Evolutionary conservation across 37 sponge, comb jelly and placozoan species (phyloP), one percentile per base, ranked within the genome.

Genomic region (Petrosia ficiformis): DNA sequence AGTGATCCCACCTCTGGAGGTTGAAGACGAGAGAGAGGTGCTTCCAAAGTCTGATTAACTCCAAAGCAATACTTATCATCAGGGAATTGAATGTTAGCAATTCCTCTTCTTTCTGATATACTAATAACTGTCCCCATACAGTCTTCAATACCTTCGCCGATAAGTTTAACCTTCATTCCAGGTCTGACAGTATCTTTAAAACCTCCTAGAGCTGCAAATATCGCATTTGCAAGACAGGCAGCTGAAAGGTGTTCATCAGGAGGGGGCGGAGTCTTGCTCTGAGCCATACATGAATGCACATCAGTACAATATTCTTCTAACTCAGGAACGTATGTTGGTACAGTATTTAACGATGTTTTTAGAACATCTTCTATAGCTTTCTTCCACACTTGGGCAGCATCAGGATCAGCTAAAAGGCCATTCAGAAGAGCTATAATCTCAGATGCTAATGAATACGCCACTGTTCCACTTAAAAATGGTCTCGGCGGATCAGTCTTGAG

Each of bases 391-490:
- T 85, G 82, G 14, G 86, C 92, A 25, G 92, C 83, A 58, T 79
- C 61, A 2, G 82, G 65, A 36, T 76, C 83, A 16, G 84, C 91
- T 64, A 91, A 70, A 21, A 97, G 87, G 39, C 83, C 87, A 60
- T 85, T 83, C 25, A 97, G 77, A 21, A 97, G 68, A 0, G 89
- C 82, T 16, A 97, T 97, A 33, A 97, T 86, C 78, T 97, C 95
- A 31, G 89, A 80, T 0, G 94, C 98, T 54, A 97, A 65, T 3
- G 98, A 97, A 67, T 89, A 85, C 43, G 95, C 92, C 34, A 97
- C 95, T 22, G 83, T 92, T 0, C 98, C 98, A 86, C 98, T 97
- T 44, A 97, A 36, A 63, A 97, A 97, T 1, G 98, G 95, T 19
- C 94, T 78, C 0, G 96, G 89, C 1, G 94, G 92, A 57, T 97